Evolutionary conservation across 1,140 invertebrate genomes (phyloP).

Genomic region (Philaenus spumarius): DNA sequence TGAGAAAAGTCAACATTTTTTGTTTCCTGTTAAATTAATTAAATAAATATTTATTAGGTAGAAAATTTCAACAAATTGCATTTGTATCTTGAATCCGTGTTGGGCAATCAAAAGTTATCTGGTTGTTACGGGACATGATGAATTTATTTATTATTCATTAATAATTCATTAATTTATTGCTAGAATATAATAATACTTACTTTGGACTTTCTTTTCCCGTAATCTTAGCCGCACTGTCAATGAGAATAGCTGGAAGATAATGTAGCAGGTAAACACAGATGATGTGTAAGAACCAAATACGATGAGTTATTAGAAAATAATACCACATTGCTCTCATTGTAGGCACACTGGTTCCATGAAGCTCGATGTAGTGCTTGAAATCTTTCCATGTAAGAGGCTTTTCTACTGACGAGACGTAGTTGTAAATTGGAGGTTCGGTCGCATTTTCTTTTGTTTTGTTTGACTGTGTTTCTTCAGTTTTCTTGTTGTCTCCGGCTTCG

Average conservation of each 20-base stretch:
- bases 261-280: conserved; percentile 41
- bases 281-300: conserved; percentile 42
- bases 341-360: conserved; percentile 35
- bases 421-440: conserved; percentile 40
- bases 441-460: neutral
- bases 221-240: conserved; percentile 34
- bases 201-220: conserved; percentile 38
- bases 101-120: too few species aligned
- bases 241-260: conserved; percentile 38
- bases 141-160: too few species aligned
- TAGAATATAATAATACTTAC: too few species aligned
- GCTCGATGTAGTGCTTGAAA: conserved; percentile 46
- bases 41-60: too few species aligned
- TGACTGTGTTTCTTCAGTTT: neutral
- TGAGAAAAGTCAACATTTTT: too few species aligned
- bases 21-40: too few species aligned
- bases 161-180: too few species aligned
- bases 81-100: too few species aligned
- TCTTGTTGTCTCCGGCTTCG: neutral
- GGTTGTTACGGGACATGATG: too few species aligned
- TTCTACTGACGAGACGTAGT: conserved; percentile 49
- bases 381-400: conserved; percentile 51
- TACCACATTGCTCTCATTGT: conserved; percentile 47
- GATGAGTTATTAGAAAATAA: conserved; percentile 44
- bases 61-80: too few species aligned